Evolutionary conservation across 2,888 invertebrate genomes (phyloP), one percentile per base, ranked within the genome.

Genomic region (Rapana venosa): DNA sequence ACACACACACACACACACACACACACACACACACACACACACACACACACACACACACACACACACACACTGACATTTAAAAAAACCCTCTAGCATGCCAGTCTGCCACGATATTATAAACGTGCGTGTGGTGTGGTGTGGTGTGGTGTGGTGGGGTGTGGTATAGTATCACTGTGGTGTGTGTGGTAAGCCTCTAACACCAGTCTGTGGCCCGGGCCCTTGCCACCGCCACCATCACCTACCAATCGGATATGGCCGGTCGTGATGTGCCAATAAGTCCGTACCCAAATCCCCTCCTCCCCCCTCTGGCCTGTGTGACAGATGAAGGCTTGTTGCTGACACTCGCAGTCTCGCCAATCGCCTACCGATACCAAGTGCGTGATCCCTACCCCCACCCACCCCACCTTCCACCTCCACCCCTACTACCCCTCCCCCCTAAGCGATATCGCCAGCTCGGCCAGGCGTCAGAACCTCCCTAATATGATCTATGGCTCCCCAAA

Each of bases 401-500:
- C 47, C 47, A 47, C 47, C 47, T 47, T n/a, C n/a, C n/a, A n/a
- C n/a, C n/a, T n/a, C n/a, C n/a, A n/a, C n/a, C n/a, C n/a, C n/a
- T n/a, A n/a, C n/a, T n/a, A n/a, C n/a, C 47, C 8, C 47, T 47
- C 47, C 47, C 47, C 47, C 47, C 8, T 30, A 22, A 47, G 89
- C 74, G 85, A 85, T 85, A 70, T 74, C 61, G 61, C 58, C 17
- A 74, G 36, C 58, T 30, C 56, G 36, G 84, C 85, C 56, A n/a
- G 56, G 30, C 61, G 89, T 89, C 89, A 89, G 47, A 70, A 85
- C 66, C 47, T 47, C 47, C 47, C 83, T 89, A 89, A 89, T 89
- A 89, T 89, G 89, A 89, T 89, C 36, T 89, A 89, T 89, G 17
- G 89, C 66, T 36, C 83, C 74, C 85, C 15, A 1, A 32, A 32